Conservation (phyloP, 1,140 invertebrate genomes). For the Chymomyza costata region DNA sequence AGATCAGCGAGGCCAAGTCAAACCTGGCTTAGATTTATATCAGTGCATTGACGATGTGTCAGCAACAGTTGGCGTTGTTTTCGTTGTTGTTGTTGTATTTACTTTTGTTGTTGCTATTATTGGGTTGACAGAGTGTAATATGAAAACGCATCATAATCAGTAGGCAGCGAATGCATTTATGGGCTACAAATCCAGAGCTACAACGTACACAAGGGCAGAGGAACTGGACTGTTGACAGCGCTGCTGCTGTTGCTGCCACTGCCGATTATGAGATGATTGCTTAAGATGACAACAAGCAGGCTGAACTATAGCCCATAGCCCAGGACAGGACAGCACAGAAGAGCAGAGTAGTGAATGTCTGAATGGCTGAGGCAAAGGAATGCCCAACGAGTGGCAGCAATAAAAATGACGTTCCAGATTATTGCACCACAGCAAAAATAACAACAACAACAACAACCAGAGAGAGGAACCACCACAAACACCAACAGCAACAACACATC, state of each 20-base stretch:
- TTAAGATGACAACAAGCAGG: conserved; percentile 69
- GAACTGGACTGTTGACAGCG: background rate
- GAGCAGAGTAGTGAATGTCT: too few relatives aligned
- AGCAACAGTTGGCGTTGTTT: conserved; percentile 25
- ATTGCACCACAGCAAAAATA: conserved; percentile 52
- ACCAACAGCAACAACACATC: background rate
- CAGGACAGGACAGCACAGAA: too few relatives aligned
- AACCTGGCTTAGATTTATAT: conserved; percentile 63
- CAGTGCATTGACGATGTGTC: conserved; percentile 44
- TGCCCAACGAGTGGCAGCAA: conserved; percentile 57
- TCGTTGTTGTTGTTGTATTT: conserved; percentile 4
- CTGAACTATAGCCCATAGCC: too few relatives aligned
- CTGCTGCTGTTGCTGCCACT: conserved; percentile 45
- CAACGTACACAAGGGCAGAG: background rate
- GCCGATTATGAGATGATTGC: conserved; percentile 71
- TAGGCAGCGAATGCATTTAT: conserved; percentile 4
- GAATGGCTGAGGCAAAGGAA: background rate
- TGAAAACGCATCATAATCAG: conserved; percentile 25
- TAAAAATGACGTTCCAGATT: conserved; percentile 74
- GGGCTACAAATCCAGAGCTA: background rate
- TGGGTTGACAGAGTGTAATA: conserved; percentile 21
- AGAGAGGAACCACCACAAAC: background rate
- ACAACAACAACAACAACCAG: conserved; percentile 3
- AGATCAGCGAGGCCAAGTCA: conserved; percentile 46
- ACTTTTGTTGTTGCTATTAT: conserved; percentile 31